phyloP scores from a whole-genome alignment of 2,797 vertebrate genomes.

The Pseudochirops corinnae region DNA sequence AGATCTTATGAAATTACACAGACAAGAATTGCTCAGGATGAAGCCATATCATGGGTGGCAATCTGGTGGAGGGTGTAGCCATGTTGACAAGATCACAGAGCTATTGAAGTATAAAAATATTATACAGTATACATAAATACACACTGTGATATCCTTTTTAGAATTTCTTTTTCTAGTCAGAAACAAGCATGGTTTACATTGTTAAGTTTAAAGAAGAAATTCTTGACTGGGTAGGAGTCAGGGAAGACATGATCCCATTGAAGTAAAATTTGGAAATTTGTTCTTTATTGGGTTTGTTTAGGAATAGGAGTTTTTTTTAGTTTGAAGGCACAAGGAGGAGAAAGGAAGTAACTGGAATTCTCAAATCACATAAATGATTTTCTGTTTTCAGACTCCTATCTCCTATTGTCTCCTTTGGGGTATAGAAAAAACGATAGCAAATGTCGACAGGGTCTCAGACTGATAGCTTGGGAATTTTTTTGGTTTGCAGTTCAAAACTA shows the following conservation, averaged over 20 bases:
- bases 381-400: background rate
- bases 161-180: background rate
- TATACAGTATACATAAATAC: background rate
- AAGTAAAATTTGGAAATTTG: background rate
- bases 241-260: background rate
- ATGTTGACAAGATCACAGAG: too few species aligned
- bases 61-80: background rate
- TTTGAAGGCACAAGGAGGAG: background rate
- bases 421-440: background rate
- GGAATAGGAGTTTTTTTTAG: background rate
- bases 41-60: background rate
- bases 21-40: too few species aligned
- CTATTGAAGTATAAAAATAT: background rate
- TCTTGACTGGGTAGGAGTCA: background rate
- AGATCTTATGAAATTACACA: background rate
- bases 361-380: background rate
- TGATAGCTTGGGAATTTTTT: background rate
- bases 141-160: background rate
- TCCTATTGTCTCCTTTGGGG: constrained; percentile 4
- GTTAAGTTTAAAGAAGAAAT: background rate
- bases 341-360: background rate
- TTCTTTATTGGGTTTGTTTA: background rate
- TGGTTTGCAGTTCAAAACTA: background rate
- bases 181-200: background rate
- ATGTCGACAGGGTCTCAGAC: background rate